Evolutionary conservation across 1,140 invertebrate species (phyloP), one percentile per base, ranked within the genome.

Genomic region (Listronotus oregonensis): DNA sequence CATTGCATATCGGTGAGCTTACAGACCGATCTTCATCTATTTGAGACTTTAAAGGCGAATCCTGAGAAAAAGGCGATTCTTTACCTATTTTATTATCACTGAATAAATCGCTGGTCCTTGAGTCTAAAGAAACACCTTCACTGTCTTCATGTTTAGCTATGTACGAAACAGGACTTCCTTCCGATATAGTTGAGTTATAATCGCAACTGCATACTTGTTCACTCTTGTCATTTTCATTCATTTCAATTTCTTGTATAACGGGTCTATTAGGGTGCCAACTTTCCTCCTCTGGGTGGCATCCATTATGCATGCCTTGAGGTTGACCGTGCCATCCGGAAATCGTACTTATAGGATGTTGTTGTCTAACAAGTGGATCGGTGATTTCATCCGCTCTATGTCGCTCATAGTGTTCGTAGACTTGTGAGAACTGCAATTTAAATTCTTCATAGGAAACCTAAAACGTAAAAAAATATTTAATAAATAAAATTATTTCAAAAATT

Each of bases 351-450:
- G 95, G 95, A 43, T 93, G 85, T 73, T 95, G 92, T 77, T 95
- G 92, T 40, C 94, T 82, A 55, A 96, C 83, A n/a, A 91, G 88
- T 0, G 95, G 95, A 82, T 97, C 95, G 0, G 94, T 95, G 55
- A 97, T 94, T 74, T 97, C 94, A 77, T 97, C 95, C 3, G 93
- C 91, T 42, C 95, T 84, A 67, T 96, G 90, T 60, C 94, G 86
- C 74, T 97, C 95, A 79, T 97, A 98, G 75, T 97, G 95, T 75
- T 96, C 94, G 80, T 98, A 98, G 93, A 98, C 96, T 82, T 96
- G 93, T 58, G 93, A 92, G 79, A 96, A 96, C 76, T 96, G 93
- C 14, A 96, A 84, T 77, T 95, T 95, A 78, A 98, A 98, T 81
- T 98, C 95, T 84, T 98, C 95, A 78, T 97, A 97, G 0, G 95